phyloP scores from a whole-genome alignment of 2,113 vertebrate genomes.

The Myxocyprinus asiaticus region DNA sequence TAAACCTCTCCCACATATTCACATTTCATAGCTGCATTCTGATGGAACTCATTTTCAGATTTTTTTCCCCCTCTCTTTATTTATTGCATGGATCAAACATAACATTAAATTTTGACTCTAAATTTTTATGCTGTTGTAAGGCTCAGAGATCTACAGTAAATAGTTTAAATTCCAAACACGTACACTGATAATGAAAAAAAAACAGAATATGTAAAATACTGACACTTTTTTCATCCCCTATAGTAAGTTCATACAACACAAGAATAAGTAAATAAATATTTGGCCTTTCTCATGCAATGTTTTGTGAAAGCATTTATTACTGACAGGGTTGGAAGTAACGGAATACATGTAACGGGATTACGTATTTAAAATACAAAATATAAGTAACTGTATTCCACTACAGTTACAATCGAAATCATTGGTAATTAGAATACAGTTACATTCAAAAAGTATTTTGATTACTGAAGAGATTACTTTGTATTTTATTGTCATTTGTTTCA shows the following conservation, averaged over 20 bases:
- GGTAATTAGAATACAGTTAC: too few relatives aligned
- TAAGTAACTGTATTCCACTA: too few relatives aligned
- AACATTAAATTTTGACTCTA: not conserved
- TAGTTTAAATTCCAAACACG: slow-evolving; percentile 9
- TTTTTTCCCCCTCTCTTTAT: not conserved
- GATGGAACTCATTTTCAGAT: not conserved
- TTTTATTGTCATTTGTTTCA: too few relatives aligned
- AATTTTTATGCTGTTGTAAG: not conserved
- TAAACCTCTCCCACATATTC: slow-evolving; percentile 12
- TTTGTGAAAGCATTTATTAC: slow-evolving; percentile 55
- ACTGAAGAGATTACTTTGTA: too few relatives aligned
- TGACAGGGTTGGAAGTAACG: too few relatives aligned
- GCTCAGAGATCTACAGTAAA: not conserved
- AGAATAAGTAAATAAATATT: not conserved
- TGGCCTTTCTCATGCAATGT: not conserved
- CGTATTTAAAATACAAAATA: too few relatives aligned
- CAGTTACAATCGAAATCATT: too few relatives aligned
- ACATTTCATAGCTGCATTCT: slow-evolving; percentile 4
- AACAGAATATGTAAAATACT: not conserved
- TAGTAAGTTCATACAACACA: not conserved
- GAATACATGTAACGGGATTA: too few relatives aligned
- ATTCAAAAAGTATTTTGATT: too few relatives aligned
- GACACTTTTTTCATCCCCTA: not conserved
- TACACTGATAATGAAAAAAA: not conserved
- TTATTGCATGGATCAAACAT: not conserved